Conservation (phyloP, 1,140 invertebrate genomes). For the Papilio dardanus region DNA sequence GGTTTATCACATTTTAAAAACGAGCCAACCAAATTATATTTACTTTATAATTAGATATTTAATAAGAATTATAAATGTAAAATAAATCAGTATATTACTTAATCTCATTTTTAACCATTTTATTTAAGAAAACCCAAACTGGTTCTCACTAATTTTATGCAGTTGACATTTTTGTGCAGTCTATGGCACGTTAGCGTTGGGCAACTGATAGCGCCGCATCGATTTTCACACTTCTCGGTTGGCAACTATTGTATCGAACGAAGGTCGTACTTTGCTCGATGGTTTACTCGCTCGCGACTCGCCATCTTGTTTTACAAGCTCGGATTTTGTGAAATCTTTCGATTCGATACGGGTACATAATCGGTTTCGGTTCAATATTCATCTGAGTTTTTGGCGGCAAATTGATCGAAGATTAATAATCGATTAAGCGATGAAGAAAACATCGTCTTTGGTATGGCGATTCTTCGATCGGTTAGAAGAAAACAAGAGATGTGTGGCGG, state of each 20-base stretch:
- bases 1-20: not conserved
- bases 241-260: slow-evolving; percentile 54
- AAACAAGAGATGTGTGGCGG: slow-evolving; percentile 65
- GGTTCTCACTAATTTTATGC: not conserved
- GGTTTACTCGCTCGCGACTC: slow-evolving; percentile 71
- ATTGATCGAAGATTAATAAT: slow-evolving; percentile 62
- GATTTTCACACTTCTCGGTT: slow-evolving; percentile 39
- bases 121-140: not conserved
- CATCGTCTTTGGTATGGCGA: slow-evolving; percentile 72
- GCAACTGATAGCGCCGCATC: slow-evolving; percentile 34
- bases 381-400: slow-evolving; percentile 61
- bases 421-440: slow-evolving; percentile 71
- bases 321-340: slow-evolving; percentile 57
- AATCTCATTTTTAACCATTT: not conserved
- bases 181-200: slow-evolving; percentile 22
- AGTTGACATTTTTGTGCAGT: not conserved
- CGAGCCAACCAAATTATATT: too few species aligned
- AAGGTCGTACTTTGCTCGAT: slow-evolving; percentile 63
- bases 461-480: slow-evolving; percentile 76
- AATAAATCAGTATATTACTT: not conserved
- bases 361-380: slow-evolving; percentile 64
- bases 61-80: not conserved
- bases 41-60: too few species aligned
- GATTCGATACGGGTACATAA: slow-evolving; percentile 69
- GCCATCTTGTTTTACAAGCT: slow-evolving; percentile 68